Percentiles rank a stretch among this genome's conserved stretches.
Evolutionary conservation across 2,797 vertebrate genomes (phyloP).

Genomic region (Channa striata): DNA sequence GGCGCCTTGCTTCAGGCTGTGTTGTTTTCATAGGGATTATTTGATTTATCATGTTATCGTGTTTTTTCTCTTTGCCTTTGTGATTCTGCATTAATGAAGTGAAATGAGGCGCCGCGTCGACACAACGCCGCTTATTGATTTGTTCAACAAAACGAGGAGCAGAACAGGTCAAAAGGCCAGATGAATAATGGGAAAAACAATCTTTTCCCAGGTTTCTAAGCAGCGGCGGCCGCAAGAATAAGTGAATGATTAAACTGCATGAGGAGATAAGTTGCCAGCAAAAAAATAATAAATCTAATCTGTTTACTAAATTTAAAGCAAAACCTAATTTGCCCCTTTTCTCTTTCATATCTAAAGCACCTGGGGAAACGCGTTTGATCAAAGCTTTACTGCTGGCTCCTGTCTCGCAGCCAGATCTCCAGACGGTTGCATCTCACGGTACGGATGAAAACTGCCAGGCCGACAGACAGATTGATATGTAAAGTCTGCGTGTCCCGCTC

Average conservation of each 20-base stretch:
- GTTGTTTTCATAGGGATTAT: conserved; percentile 5
- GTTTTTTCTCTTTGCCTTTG: background rate
- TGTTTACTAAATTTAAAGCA: conserved; percentile 20
- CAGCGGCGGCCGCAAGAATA: conserved; percentile 19
- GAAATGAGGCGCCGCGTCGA: conserved; percentile 6
- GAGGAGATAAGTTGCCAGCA: background rate
- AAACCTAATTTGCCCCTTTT: conserved; percentile 17
- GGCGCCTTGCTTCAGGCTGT: background rate
- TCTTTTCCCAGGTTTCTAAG: conserved; percentile 12
- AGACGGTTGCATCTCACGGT: conserved; percentile 24
- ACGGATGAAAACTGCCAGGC: conserved; percentile 33
- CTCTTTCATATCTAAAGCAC: conserved; percentile 29
- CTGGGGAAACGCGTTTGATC: conserved; percentile 33
- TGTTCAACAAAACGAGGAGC: conserved; percentile 8
- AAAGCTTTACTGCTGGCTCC: conserved; percentile 34
- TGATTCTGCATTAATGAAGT: conserved; percentile 25
- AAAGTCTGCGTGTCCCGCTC: conserved; percentile 46
- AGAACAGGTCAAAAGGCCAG: conserved; percentile 7
- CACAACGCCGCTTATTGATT: background rate
- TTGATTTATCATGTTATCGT: conserved; percentile 1
- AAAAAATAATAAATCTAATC: background rate
- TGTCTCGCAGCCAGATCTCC: conserved; percentile 30
- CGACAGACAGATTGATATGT: conserved; percentile 56
- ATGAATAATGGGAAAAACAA: conserved; percentile 24
- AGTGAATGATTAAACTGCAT: conserved; percentile 6